Evolutionary conservation across 2,113 vertebrate genomes (phyloP).

Genomic region (Edolisoma coerulescens): DNA sequence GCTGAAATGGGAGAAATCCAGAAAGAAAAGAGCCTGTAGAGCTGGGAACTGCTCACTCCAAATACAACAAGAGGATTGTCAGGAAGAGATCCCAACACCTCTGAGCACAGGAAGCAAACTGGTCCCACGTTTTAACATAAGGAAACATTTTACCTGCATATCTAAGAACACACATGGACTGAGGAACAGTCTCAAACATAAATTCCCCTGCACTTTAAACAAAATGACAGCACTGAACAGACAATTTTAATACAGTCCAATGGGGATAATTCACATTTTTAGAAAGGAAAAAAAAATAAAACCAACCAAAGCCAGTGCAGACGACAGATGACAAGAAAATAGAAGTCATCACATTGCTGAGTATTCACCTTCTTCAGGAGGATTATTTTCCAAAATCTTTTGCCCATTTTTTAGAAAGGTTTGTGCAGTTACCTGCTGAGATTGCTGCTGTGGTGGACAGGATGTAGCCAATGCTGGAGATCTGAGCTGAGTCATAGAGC

Average conservation of each 20-base stretch:
- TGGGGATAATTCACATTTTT: not conserved
- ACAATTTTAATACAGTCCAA: not conserved
- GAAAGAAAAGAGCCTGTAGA: not conserved
- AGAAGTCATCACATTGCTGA: not conserved
- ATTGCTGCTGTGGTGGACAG: conserved; percentile 84
- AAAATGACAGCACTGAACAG: not conserved
- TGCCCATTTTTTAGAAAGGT: not conserved
- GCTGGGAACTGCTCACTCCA: not conserved
- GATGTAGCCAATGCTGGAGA: conserved; percentile 89
- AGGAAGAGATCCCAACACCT: not conserved
- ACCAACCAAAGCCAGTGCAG: not conserved
- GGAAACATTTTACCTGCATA: not conserved
- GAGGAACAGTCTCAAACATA: not conserved
- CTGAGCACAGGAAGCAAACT: not conserved
- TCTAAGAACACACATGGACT: not conserved
- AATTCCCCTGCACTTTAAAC: not conserved
- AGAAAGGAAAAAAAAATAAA: not conserved
- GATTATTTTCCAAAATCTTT: not conserved
- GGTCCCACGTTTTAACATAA: not conserved
- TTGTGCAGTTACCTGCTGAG: conserved; percentile 81
- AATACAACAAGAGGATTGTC: not conserved
- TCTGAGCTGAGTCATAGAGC: conserved; percentile 86
- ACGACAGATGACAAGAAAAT: not conserved
- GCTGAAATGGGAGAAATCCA: not conserved
- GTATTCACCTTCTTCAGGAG: not conserved